A percentile compares a stretch with the other conserved stretches of the same genome.
phyloP scores from a whole-genome alignment of 2,113 vertebrate genomes.

The Brachionichthys hirsutus region DNA sequence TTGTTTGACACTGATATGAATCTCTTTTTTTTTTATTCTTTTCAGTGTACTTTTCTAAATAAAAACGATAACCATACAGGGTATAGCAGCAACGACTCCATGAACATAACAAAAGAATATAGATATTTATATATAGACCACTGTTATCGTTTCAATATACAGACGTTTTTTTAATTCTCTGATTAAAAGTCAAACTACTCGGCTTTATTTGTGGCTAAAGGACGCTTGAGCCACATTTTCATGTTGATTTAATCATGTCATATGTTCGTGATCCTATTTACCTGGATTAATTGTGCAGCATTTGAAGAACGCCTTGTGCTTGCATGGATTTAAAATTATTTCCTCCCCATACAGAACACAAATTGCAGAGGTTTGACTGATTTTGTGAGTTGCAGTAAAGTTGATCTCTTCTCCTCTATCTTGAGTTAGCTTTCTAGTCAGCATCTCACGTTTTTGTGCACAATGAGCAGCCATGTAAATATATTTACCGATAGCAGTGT shows the following conservation, averaged over 20 bases:
- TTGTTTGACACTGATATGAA: constrained; percentile 47
- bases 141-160: constrained; percentile 6
- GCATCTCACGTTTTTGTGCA: no score
- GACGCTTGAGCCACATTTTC: not conserved
- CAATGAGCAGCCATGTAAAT: no score
- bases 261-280: not conserved
- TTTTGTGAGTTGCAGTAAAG: no score
- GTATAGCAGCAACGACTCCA: constrained; percentile 10
- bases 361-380: no score
- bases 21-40: constrained; percentile 16
- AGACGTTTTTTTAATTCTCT: not conserved
- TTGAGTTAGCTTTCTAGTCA: not conserved
- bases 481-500: not conserved
- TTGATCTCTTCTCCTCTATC: no score
- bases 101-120: not conserved
- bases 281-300: no score
- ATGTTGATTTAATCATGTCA: not conserved
- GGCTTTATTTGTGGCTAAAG: not conserved
- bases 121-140: constrained; percentile 10
- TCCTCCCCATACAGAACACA: no score
- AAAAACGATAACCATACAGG: constrained; percentile 19
- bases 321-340: no score
- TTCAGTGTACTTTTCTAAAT: constrained; percentile 5
- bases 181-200: constrained; percentile 4
- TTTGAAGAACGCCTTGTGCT: no score